A percentile compares a stretch with the other conserved stretches of the same genome.
These are phyloP conservation scores for Steinernema scapterisci DNA, from an alignment of 2,888 invertebrate species.

Conservation along the genomic window DNA sequence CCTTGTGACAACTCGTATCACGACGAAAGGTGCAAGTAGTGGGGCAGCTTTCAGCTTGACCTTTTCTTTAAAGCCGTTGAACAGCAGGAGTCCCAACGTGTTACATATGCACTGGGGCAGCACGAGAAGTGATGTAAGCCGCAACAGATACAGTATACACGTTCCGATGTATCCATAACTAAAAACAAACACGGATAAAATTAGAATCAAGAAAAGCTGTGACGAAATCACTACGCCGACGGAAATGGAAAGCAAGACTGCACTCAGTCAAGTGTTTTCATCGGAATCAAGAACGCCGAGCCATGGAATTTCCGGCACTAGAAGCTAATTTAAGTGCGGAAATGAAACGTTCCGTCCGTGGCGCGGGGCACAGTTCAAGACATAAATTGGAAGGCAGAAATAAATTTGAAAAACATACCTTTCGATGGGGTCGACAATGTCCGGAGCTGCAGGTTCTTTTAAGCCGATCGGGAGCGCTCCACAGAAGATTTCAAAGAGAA, in stretches of 20 bases:
- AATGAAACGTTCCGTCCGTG: conserved; percentile 1
- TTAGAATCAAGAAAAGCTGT: too few relatives aligned
- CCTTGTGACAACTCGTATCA: conserved; percentile 88
- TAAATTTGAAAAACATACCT: conserved; percentile 41
- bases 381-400: too few relatives aligned
- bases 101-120: conserved; percentile 67
- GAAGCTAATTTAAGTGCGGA: neutral
- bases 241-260: too few relatives aligned
- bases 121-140: conserved; percentile 65
- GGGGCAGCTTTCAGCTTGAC: conserved; percentile 82
- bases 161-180: conserved; percentile 65
- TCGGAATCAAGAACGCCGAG: neutral
- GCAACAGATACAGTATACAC: conserved; percentile 58
- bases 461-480: conserved; percentile 53
- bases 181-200: conserved; percentile 35
- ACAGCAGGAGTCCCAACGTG: conserved; percentile 75
- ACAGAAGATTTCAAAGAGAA: conserved; percentile 59
- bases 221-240: too few relatives aligned
- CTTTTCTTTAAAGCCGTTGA: conserved; percentile 92
- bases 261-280: neutral
- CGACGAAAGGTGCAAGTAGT: conserved; percentile 87
- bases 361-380: neutral
- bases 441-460: conserved; percentile 23
- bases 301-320: neutral
- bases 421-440: conserved; percentile 46